Percentiles rank a stretch among this genome's conserved stretches.
phyloP scores from a whole-genome alignment of 2,888 invertebrate genomes.

The Aleiodes leptofemur region DNA sequence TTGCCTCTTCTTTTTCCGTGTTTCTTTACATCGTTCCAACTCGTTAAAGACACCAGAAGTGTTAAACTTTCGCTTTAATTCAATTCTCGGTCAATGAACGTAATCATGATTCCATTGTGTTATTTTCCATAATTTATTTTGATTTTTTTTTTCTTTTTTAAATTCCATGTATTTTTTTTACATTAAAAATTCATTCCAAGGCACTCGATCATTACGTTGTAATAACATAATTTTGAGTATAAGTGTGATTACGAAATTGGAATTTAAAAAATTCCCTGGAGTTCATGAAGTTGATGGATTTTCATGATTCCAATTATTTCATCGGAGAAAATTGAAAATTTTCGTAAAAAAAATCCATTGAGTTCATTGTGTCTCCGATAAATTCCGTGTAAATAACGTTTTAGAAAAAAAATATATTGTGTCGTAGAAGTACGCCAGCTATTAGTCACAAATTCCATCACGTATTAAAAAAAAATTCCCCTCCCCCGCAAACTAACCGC shows the following conservation, averaged over 20 bases:
- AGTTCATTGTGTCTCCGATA: not conserved
- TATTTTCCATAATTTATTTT: slow-evolving; percentile 3
- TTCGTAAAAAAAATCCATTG: not conserved
- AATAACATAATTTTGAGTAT: slow-evolving; percentile 22
- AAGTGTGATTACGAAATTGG: slow-evolving; percentile 23
- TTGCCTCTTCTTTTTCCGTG: slow-evolving; percentile 13
- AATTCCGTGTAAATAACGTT: not conserved
- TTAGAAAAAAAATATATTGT: slow-evolving; percentile 5
- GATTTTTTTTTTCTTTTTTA: not conserved
- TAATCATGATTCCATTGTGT: slow-evolving; percentile 6
- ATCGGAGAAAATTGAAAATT: not conserved
- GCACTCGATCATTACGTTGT: slow-evolving; percentile 24
- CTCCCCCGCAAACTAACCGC: slow-evolving; percentile 50
- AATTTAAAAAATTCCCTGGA: not conserved
- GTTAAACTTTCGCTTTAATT: slow-evolving; percentile 21
- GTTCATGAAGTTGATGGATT: not conserved
- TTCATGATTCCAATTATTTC: not conserved
- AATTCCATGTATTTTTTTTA: not conserved
- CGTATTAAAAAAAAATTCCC: slow-evolving; percentile 40
- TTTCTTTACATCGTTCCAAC: slow-evolving; percentile 7
- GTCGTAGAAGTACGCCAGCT: slow-evolving; percentile 44
- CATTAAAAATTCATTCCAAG: slow-evolving; percentile 22
- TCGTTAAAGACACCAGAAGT: slow-evolving; percentile 22
- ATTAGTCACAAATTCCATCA: slow-evolving; percentile 54
- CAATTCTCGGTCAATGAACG: slow-evolving; percentile 7